Base-by-base conservation (phyloP, 2,888 invertebrate genomes). In the Lapara coniferarum region DNA sequence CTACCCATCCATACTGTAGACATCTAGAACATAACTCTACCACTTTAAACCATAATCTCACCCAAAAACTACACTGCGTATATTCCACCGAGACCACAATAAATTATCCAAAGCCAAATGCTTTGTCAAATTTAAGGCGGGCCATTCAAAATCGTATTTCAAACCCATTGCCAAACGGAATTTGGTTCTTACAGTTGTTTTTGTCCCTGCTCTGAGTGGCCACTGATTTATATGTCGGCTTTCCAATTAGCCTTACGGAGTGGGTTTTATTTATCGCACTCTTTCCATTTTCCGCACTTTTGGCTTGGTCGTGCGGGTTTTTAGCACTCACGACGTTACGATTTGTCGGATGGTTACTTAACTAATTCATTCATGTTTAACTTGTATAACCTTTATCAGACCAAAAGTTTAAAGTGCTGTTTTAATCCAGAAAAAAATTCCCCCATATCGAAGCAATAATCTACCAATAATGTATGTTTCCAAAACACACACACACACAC, bases 251-350 rank as follows among this genome's bases (percentile, higher is more conserved):
- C 88, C 80, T 85, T 81, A 79, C 76, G 82, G 84, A 85, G 75
- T 85, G 81, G 85, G 86, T 87, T 90, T 91, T 91, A 91, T 92
- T 91, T 91, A 90, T 90, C 84, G 84, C 76, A 82, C 89, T 89
- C 88, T 89, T 87, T 86, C 88, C 82, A 87, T 90, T 90, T 89
- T 85, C 88, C 86, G 80, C 86, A 88, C 86, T 89, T 90, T 89
- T 87, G 85, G 88, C 79, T 82, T 70, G 72, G 71, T 69, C 73
- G 66, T 71, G 69, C 66, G 5, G 30, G 2, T 49, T 56, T 77
- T 81, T 79, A 79, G 0, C 68, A 0, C 67, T 46, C 59, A 66
- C 74, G 77, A 72, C 68, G 44, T 51, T 69, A 70, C 44, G 16
- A 67, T 63, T 53, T 66, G 14, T 69, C 69, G 69, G 56, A 46